Conservation (phyloP, 2,888 invertebrate species). For the Gerris lacustris region DNA sequence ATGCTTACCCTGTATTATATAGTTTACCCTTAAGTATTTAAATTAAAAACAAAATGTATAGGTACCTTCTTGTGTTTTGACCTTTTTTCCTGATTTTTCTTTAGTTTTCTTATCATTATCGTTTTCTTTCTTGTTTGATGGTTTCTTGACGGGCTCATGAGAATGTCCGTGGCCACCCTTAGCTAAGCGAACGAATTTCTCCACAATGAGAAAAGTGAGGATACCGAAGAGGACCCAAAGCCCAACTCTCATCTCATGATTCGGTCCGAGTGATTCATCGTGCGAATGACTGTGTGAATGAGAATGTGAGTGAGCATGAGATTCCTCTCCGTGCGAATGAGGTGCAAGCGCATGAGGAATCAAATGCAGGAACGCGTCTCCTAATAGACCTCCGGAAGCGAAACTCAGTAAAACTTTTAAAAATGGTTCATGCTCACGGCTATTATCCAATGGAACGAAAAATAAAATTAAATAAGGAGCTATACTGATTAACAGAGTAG, state of each 20-base stretch:
- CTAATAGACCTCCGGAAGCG: constrained; percentile 88
- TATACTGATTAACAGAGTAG: constrained; percentile 86
- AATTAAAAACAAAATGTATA: no score
- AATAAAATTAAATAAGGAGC: constrained; percentile 88
- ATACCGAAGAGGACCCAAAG: constrained; percentile 90
- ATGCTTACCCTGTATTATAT: no score
- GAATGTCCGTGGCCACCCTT: constrained; percentile 72
- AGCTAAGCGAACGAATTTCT: constrained; percentile 78
- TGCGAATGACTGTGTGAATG: constrained; percentile 38
- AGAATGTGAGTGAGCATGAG: constrained; percentile 40
- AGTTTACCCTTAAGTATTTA: no score
- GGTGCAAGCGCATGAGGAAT: constrained; percentile 86
- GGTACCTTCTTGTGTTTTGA: constrained; percentile 39
- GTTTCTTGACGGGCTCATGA: constrained; percentile 38
- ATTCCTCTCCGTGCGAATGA: constrained; percentile 40
- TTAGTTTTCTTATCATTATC: constrained; percentile 30
- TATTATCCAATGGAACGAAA: constrained; percentile 82
- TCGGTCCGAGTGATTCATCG: constrained; percentile 40
- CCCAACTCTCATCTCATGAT: constrained; percentile 63
- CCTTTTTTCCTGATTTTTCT: constrained; percentile 33
- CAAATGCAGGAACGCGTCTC: constrained; percentile 96
- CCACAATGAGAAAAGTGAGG: constrained; percentile 67
- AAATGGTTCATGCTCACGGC: constrained; percentile 67
- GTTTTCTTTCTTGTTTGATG: constrained; percentile 28
- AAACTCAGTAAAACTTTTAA: constrained; percentile 84